Base-by-base conservation (phyloP, 2,797 vertebrate genomes). In the Bufotes viridis region DNA sequence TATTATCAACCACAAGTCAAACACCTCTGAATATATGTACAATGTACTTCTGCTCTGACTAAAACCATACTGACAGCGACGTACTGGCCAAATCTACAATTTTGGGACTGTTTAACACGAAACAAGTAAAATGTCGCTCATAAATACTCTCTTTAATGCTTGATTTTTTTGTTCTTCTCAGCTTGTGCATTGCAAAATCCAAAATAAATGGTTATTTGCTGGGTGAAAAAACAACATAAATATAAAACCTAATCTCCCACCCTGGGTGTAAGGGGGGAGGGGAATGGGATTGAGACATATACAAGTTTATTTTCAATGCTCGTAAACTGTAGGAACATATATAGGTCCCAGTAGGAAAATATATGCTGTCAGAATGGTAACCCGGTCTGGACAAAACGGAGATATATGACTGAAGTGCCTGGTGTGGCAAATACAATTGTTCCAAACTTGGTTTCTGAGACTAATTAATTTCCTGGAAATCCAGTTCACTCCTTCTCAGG, bases 381-480 rank as follows among this genome's bases (percentile, higher is more conserved):
- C 53, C 70, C 13, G 69, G 88, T 58, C 88, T 79, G 80, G 84
- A 89, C 79, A 82, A 82, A 83, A 34, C 78, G 80, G 84, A 89
- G 84, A 89, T 86, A 89, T 89, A 89, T 34, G 84, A 80, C 55
- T 26, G 34, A 60, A 65, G 74, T 72, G 88, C 88, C 79, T 82
- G 85, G 88, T 84, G 88, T 89, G 88, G 88, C 88, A 87, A 87
- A 83, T 87, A 86, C 88, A 87, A 89, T 89, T 89, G 88, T 89
- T 89, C 84, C 20, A 72, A 70, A 84, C 72, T 75, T 61, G 85
- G 88, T 89, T 85, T 83, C 84, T 60, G 88, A 86, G 88, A 89
- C 88, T 87, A 89, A 89, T 89, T 89, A 89, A 89, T 89, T 89
- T 89, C 88, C 88, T 89, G 88, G 88, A 86, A 89, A 89, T 89